Conservation (phyloP, 92 coral and sea anemone species). For the Pocillopora grandis region DNA sequence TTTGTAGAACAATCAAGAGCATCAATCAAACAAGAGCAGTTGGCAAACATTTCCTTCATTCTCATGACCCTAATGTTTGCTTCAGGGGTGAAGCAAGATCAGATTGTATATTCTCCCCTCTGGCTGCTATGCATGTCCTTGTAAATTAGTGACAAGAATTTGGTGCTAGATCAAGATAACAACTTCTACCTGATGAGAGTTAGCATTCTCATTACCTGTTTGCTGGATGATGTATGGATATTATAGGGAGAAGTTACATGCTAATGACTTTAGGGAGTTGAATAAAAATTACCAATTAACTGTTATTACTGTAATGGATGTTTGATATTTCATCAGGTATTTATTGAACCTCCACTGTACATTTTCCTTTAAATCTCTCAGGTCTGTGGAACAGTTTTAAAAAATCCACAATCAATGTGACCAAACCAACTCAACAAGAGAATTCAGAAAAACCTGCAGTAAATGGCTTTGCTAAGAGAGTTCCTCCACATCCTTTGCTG, state of each 20-base stretch:
- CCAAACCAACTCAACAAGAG: constrained; percentile 63
- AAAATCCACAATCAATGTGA: constrained; percentile 69
- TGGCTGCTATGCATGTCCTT: too few species aligned
- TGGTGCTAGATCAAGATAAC: too few species aligned
- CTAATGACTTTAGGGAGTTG: neutral
- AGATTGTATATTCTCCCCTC: too few species aligned
- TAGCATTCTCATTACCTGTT: too few species aligned
- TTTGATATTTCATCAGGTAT: neutral
- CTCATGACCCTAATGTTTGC: too few species aligned
- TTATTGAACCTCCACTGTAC: neutral
- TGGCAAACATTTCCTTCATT: too few species aligned
- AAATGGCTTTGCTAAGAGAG: constrained; percentile 57
- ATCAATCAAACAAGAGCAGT: too few species aligned
- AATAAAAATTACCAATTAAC: neutral
- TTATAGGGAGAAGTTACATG: neutral
- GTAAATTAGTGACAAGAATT: too few species aligned
- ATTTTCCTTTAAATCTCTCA: constrained; percentile 1
- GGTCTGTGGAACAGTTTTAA: constrained; percentile 77
- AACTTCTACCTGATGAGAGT: too few species aligned
- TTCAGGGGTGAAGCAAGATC: too few species aligned
- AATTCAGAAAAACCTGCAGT: constrained; percentile 35
- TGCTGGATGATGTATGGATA: too few species aligned
- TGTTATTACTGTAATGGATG: neutral
- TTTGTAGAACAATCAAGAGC: too few species aligned
- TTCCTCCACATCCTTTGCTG: constrained; percentile 14